Evolutionary conservation across 92 coral and sea anemone species (phyloP).

Genomic region (Paragorgia papillata): DNA sequence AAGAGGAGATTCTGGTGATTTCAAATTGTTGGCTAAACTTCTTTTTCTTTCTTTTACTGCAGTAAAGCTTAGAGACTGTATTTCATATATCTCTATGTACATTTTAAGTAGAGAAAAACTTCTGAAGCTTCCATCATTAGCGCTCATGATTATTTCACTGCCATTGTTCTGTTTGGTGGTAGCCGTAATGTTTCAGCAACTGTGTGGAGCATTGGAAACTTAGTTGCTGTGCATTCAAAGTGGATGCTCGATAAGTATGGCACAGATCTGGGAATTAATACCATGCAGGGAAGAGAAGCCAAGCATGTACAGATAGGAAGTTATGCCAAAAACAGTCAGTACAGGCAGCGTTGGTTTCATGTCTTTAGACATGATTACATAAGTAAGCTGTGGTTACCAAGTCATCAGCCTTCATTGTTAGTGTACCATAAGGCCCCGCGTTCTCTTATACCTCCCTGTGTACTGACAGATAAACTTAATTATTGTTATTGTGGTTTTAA

Average conservation of each 20-base stretch:
- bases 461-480: slow-evolving; percentile 27
- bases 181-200: slow-evolving; percentile 37
- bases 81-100: slow-evolving; percentile 48
- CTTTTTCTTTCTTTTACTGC: slow-evolving; percentile 34
- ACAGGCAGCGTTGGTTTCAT: neutral
- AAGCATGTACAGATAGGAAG: slow-evolving; percentile 61
- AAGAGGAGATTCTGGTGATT: slow-evolving; percentile 38
- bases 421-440: slow-evolving; percentile 42
- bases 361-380: too few species aligned
- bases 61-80: too few species aligned
- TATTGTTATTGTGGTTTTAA: slow-evolving; percentile 48
- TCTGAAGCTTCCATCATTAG: slow-evolving; percentile 20
- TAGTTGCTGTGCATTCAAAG: slow-evolving; percentile 54
- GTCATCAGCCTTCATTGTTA: slow-evolving; percentile 37
- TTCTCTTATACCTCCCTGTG: slow-evolving; percentile 43
- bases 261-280: slow-evolving; percentile 54
- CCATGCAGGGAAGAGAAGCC: slow-evolving; percentile 68
- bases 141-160: slow-evolving; percentile 52
- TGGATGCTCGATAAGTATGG: slow-evolving; percentile 46
- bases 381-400: slow-evolving; percentile 49
- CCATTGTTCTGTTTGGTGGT: slow-evolving; percentile 34
- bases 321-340: slow-evolving; percentile 44
- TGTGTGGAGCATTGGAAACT: slow-evolving; percentile 64
- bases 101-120: slow-evolving; percentile 16
- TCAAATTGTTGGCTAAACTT: slow-evolving; percentile 43